Evolutionary conservation across 2,888 invertebrate species (phyloP).

Genomic region (Cryptocephalus moraei): DNA sequence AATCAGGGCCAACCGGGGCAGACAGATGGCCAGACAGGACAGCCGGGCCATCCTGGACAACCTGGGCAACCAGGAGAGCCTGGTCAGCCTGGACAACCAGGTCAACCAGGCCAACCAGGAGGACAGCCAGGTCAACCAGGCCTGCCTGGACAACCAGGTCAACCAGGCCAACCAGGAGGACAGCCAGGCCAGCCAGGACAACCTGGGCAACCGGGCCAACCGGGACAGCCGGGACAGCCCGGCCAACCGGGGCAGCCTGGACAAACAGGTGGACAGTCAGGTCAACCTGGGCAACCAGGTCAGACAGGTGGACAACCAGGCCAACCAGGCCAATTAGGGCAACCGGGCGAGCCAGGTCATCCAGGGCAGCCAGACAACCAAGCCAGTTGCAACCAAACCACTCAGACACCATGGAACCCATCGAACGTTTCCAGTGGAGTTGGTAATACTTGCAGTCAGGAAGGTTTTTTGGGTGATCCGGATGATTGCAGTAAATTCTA

Average conservation of each 20-base stretch:
- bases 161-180: constrained; percentile 11
- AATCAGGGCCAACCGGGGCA: constrained; percentile 8
- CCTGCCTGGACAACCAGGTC: constrained; percentile 7
- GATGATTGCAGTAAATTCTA: constrained; percentile 31
- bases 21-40: constrained; percentile 5
- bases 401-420: constrained; percentile 8
- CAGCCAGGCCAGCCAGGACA: not conserved
- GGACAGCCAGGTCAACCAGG: constrained; percentile 15
- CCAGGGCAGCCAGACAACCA: constrained; percentile 6
- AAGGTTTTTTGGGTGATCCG: constrained; percentile 28
- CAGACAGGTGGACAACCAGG: constrained; percentile 8
- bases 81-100: too few relatives aligned
- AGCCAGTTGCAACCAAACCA: not conserved
- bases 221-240: constrained; percentile 1
- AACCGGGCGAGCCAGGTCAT: constrained; percentile 3
- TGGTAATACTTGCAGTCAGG: constrained; percentile 20
- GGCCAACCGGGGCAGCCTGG: constrained; percentile 3
- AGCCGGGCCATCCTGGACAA: not conserved
- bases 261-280: constrained; percentile 4
- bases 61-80: too few relatives aligned
- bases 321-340: constrained; percentile 4
- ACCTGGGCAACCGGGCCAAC: constrained; percentile 8
- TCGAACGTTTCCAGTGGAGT: constrained; percentile 10
- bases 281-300: constrained; percentile 7
- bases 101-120: not conserved